Evolutionary conservation across 2,113 vertebrate genomes (phyloP), one percentile per base, ranked within the genome.

Genomic region (Neofelis nebulosa): DNA sequence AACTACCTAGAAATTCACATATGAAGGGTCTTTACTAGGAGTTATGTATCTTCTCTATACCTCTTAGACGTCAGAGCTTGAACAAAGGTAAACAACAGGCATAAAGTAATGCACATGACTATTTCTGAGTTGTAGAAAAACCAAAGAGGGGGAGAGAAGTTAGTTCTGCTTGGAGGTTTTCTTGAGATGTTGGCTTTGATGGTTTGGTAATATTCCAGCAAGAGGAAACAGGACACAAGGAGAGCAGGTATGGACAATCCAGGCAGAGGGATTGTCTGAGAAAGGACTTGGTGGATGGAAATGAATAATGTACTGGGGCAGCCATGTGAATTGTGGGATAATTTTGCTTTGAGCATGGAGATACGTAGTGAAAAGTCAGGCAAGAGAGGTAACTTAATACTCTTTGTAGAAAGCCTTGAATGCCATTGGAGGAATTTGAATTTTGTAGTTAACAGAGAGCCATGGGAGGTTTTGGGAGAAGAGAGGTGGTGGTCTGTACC

Each of bases 381-480:
- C 55, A 29, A 13, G 48, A 21, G 41, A 91, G 36, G 4, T 18
- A 11, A 63, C 31, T 16, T 41, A 45, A 55, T 33, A 69, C 45
- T 93, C 29, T 3, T 25, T 38, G 15, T 5, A 38, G 82, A 61
- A 38, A 57, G 4, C 29, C 31, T 85, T 38, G 50, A 81, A 45
- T 25, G 61, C 57, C 15, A 5, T 50, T 12, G 29, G 79, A 69
- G 69, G 57, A 55, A 45, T 66, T 50, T 38, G 18, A 52, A 15
- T 94, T 83, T 90, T 92, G 25, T 52, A 50, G 55, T 87, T 83
- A n/a, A 29, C 33, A 80, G 69, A 65, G 25, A 74, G 5, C n/a
- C 45, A 2, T 7, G 50, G 48, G 65, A 88, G 41, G 29, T 16
- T 69, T 50, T 29, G 23, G 55, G 25, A 25, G 29, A 15, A 69